Percentiles rank a stretch among this genome's conserved stretches.
phyloP scores from a whole-genome alignment of 2,113 vertebrate genomes.

The Xiphias gladius region DNA sequence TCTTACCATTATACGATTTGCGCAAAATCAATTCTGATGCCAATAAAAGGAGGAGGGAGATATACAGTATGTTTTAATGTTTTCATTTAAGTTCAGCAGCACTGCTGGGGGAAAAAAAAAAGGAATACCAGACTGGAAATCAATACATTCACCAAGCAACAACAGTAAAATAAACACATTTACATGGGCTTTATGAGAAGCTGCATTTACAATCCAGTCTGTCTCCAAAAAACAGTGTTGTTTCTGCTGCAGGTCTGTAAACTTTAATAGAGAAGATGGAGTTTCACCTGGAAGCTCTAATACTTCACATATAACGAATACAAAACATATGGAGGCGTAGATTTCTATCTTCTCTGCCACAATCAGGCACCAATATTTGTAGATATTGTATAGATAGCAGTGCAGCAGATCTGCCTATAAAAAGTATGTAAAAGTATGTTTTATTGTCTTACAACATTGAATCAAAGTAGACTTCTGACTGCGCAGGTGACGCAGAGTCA shows the following conservation, averaged over 20 bases:
- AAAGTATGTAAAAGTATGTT: not conserved
- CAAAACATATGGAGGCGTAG: not conserved
- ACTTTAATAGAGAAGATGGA: not conserved
- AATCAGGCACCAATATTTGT: not conserved
- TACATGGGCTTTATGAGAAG: not conserved
- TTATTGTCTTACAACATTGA: not conserved
- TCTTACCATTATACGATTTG: not conserved
- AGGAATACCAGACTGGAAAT: conserved; percentile 22
- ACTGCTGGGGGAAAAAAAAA: not conserved
- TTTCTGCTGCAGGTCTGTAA: not conserved
- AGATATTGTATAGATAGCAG: not conserved
- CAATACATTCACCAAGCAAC: conserved; percentile 44
- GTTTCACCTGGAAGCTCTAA: not conserved
- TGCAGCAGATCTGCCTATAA: not conserved
- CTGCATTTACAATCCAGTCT: not conserved
- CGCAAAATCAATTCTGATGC: conserved; percentile 18
- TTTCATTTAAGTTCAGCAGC: conserved; percentile 1
- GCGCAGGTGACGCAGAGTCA: too few relatives aligned
- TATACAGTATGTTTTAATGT: not conserved
- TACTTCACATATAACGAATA: not conserved
- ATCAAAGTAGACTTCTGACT: not conserved
- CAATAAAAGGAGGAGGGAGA: conserved; percentile 2
- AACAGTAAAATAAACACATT: conserved; percentile 15
- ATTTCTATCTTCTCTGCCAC: not conserved
- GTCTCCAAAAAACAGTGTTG: not conserved